Evolutionary conservation across 2,113 vertebrate species (phyloP), one percentile per base, ranked within the genome.

Genomic region (Pachypanchax playfairii): DNA sequence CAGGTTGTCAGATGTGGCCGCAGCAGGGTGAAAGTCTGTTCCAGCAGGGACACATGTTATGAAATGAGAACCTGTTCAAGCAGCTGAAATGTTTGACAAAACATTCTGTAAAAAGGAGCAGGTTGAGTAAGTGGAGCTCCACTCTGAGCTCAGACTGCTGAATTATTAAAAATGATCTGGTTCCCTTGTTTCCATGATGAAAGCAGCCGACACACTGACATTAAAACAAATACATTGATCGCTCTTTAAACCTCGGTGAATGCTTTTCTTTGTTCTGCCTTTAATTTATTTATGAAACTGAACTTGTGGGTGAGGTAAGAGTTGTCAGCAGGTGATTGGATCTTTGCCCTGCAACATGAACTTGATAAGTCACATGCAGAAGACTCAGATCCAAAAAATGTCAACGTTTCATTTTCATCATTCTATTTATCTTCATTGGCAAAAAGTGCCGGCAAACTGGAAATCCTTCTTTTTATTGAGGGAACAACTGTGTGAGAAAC

Each of bases 151-250:
- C 88, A 91, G 80, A 88, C 85, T 83, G 31, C 86, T 91, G 78
- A 92, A 90, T 92, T 90, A 91, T 91, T 91, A 68, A 92, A 82
- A 79, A 77, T 52, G 78, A 70, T n/a, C 83, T 81, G 80, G 84
- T 83, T 70, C 63, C 24, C 80, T 81, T 68, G 14, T 39, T 89
- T 87, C 74, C 64, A 81, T 43, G 44, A 31, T 73, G 60, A 80
- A 79, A n/a, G n/a, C n/a, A n/a, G 33, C 35, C 26, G 72, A 26
- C 21, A 66, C 7, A 44, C 22, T 12, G 21, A 63, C 22, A 6
- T 67, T 65, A 18, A 60, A 65, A 73, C 25, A 56, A 73, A 65
- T 25, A 48, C 13, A 2, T 4, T 46, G 49, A 73, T 11, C 1
- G 46, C 21, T 13, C 20, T 43, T 2, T 29, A 26, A 36, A 58